phyloP scores from a whole-genome alignment of 53 echinoderm and acorn worm species.

The Stichopus horrens region DNA sequence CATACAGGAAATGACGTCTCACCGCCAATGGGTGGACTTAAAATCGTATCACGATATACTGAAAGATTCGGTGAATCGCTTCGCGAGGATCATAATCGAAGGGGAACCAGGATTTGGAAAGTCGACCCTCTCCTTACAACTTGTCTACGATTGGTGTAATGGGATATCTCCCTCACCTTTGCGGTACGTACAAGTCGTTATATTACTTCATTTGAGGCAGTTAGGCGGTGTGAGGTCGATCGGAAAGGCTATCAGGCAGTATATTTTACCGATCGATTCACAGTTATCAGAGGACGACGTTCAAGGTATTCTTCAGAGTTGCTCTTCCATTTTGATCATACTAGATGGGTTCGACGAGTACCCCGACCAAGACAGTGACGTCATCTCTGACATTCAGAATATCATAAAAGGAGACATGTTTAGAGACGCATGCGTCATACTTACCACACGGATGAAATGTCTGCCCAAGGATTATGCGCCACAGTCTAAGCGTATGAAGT shows the following conservation, averaged over 20 bases:
- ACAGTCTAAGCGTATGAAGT: not conserved
- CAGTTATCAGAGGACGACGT: not conserved
- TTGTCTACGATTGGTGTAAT: conserved; percentile 25
- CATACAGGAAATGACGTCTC: not conserved
- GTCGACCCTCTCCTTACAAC: conserved; percentile 23
- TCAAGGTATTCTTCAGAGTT: not conserved
- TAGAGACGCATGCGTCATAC: not conserved
- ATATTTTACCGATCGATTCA: conserved; percentile 24
- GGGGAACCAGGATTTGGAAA: conserved; percentile 32
- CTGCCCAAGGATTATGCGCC: not conserved
- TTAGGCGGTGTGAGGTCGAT: conserved; percentile 20
- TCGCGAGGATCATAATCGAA: conserved; percentile 1
- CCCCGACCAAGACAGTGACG: conserved; percentile 9
- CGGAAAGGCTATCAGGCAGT: not conserved
- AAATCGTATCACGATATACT: conserved; percentile 18
- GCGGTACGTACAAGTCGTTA: not conserved
- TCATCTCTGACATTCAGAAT: conserved; percentile 11
- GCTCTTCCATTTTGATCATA: not conserved
- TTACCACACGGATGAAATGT: not conserved
- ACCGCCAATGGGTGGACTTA: not conserved
- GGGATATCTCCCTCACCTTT: not conserved
- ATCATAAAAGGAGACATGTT: conserved; percentile 19
- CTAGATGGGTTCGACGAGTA: conserved; percentile 31
- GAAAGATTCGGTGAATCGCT: conserved; percentile 9
- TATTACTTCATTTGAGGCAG: conserved; percentile 22